Evolutionary conservation across 2,797 vertebrate genomes (phyloP).

Genomic region (Rhodeus uyekii): DNA sequence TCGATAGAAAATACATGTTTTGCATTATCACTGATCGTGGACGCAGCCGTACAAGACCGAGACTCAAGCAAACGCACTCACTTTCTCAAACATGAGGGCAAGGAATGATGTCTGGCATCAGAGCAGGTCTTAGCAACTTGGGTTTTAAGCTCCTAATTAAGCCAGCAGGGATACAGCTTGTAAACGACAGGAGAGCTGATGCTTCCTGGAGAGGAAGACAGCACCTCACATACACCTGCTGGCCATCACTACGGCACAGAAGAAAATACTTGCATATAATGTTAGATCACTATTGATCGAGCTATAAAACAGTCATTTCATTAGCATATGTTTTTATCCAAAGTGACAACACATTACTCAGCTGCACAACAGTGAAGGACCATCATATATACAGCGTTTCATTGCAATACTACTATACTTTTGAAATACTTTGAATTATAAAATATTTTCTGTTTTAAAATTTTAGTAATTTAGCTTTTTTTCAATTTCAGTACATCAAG

Average conservation of each 20-base stretch:
- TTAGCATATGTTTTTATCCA: neutral
- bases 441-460: too few species aligned
- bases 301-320: neutral
- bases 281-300: neutral
- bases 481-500: too few species aligned
- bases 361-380: too few species aligned
- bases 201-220: neutral
- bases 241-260: neutral
- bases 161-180: neutral
- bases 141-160: conserved; percentile 23
- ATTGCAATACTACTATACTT: too few species aligned
- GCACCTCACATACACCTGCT: neutral
- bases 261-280: neutral
- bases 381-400: too few species aligned
- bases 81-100: neutral
- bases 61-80: neutral
- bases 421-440: too few species aligned
- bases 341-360: neutral
- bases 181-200: neutral
- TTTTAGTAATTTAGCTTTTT: too few species aligned
- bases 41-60: neutral
- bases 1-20: neutral
- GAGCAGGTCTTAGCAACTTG: neutral
- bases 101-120: neutral
- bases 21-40: neutral